These are phyloP conservation scores for Muraenolepis orangiensis DNA, from an alignment of 2,797 vertebrate species.

Conservation along the genomic window DNA sequence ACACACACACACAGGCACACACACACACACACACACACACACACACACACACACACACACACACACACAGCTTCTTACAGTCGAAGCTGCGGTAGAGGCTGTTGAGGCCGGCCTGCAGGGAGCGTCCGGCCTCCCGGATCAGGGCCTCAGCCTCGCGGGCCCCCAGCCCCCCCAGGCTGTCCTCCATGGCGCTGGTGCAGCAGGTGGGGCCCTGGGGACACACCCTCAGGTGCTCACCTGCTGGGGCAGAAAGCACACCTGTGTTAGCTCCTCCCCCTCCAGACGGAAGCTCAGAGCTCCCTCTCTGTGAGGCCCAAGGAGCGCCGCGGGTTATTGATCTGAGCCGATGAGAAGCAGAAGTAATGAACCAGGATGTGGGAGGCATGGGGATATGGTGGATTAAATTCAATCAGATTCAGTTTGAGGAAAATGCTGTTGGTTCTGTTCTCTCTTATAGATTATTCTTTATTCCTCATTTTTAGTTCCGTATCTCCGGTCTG, in stretches of 20 bases:
- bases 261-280: neutral
- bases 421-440: neutral
- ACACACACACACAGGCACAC: neutral
- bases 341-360: neutral
- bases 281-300: too few species aligned
- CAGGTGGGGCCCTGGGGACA: constrained; percentile 93
- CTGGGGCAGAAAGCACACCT: neutral
- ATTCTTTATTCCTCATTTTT: neutral
- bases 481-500: neutral
- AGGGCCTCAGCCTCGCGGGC: constrained; percentile 82
- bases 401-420: neutral
- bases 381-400: neutral
- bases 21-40: constrained; percentile 1
- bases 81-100: constrained; percentile 85
- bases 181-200: constrained; percentile 93
- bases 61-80: constrained; percentile 72
- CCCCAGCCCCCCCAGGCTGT: constrained; percentile 83
- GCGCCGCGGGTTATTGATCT: too few species aligned
- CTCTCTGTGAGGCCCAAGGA: too few species aligned
- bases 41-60: neutral
- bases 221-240: constrained; percentile 91
- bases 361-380: neutral
- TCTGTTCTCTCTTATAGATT: neutral
- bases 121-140: constrained; percentile 82
- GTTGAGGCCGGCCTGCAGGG: constrained; percentile 80